Evolutionary conservation across 2,113 vertebrate species (phyloP).

Genomic region (Elachura formosa): DNA sequence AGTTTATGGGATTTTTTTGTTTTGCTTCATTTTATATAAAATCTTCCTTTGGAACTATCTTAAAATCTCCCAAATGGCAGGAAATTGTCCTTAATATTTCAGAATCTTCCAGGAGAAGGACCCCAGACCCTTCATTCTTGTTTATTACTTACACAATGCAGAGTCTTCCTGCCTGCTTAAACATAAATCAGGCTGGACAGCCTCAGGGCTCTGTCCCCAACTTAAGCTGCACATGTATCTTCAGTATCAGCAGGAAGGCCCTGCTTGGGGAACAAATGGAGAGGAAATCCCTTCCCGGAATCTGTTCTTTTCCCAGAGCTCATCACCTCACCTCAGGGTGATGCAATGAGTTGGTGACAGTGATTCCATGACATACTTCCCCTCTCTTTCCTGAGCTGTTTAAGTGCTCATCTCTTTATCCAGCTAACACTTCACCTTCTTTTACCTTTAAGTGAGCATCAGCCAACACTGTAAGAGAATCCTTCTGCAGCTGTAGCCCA

Average conservation of each 20-base stretch:
- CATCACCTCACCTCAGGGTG: not conserved
- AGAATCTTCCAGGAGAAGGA: constrained; percentile 24
- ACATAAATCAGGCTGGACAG: not conserved
- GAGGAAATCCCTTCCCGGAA: not conserved
- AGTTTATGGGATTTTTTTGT: constrained; percentile 42
- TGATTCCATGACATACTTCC: not conserved
- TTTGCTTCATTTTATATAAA: constrained; percentile 45
- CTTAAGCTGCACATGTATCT: not conserved
- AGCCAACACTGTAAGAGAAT: not conserved
- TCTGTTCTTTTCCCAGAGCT: not conserved
- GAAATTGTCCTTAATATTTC: constrained; percentile 58
- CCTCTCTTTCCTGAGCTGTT: not conserved
- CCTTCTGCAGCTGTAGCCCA: constrained; percentile 28
- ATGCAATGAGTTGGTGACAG: not conserved
- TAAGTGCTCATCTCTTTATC: not conserved
- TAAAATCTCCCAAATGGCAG: constrained; percentile 42
- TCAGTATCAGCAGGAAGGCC: not conserved
- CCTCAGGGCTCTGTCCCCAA: not conserved
- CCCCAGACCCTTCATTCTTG: not conserved
- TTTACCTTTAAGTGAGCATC: constrained; percentile 20
- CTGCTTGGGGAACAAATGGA: not conserved
- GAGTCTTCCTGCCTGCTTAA: not conserved
- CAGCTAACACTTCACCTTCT: not conserved
- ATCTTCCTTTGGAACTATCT: constrained; percentile 43
- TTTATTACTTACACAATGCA: constrained; percentile 5